Evolutionary conservation across 2,797 vertebrate species (phyloP).

Genomic region (Phrynocephalus vlangalii): DNA sequence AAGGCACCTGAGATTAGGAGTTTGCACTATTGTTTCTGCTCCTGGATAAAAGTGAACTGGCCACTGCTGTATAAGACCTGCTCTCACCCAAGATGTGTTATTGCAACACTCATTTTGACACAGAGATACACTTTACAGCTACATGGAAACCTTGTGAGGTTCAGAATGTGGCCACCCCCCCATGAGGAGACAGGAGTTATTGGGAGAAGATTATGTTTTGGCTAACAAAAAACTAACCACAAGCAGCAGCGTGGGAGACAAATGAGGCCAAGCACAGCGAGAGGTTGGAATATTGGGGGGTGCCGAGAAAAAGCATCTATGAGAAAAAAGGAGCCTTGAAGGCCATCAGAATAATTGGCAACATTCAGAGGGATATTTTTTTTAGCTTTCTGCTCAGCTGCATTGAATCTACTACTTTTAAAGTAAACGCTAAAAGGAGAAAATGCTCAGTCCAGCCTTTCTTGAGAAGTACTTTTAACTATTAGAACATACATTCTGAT

Average conservation of each 20-base stretch:
- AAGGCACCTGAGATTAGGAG: background rate
- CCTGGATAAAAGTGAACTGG: background rate
- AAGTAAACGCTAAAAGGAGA: constrained; percentile 3
- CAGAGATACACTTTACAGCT: background rate
- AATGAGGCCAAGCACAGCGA: background rate
- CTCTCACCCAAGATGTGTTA: background rate
- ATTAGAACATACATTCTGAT: background rate
- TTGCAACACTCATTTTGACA: background rate
- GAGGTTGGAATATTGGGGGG: too few relatives aligned
- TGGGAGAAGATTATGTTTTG: background rate
- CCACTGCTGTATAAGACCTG: background rate
- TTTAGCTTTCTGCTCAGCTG: background rate
- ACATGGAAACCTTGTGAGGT: background rate
- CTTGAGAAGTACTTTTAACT: background rate
- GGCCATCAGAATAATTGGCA: background rate
- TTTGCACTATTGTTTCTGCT: background rate
- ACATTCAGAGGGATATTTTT: background rate
- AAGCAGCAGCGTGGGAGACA: background rate
- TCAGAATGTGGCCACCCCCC: background rate
- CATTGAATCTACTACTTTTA: background rate
- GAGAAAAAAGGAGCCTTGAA: background rate
- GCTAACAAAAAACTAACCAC: background rate
- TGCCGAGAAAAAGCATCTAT: background rate
- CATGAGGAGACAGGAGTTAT: background rate
- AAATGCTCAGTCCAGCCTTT: background rate